Percentiles rank a stretch among this genome's conserved stretches.
Conservation (phyloP, 2,888 invertebrate species). For the Ceriagrion tenellum region DNA sequence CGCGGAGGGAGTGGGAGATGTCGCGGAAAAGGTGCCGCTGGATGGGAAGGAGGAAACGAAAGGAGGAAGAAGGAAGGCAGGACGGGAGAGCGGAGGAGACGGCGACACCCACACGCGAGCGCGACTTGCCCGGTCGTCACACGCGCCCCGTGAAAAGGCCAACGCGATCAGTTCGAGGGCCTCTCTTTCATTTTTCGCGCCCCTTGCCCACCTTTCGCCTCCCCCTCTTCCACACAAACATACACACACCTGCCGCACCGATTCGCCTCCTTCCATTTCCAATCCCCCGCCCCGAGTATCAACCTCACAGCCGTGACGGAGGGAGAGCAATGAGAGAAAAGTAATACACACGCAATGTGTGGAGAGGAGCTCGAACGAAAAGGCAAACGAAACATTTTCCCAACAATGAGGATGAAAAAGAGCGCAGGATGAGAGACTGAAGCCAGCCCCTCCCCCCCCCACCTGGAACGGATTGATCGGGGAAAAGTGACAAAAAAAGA, state of each 20-base stretch:
- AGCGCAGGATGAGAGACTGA: neutral
- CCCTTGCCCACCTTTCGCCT: neutral
- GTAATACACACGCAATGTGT: neutral
- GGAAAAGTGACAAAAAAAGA: neutral
- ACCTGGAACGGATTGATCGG: constrained; percentile 58
- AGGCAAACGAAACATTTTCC: neutral
- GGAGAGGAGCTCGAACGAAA: neutral
- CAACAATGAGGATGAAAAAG: neutral
- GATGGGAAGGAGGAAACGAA: neutral
- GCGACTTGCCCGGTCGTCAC: neutral
- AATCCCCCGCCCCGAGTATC: neutral
- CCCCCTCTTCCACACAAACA: neutral
- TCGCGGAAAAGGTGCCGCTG: neutral
- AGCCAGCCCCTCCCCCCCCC: neutral
- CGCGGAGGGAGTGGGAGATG: neutral
- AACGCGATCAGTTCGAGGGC: neutral
- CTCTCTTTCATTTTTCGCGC: neutral
- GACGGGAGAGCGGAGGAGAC: neutral
- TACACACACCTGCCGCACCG: neutral
- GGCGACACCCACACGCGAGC: neutral
- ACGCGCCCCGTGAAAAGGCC: neutral
- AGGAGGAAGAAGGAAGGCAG: neutral
- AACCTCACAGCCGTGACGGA: constrained; percentile 24
- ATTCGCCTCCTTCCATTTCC: neutral
- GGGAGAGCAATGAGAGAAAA: neutral